Conservation (phyloP, 37 sponge, comb jelly and placozoan genomes). For the Haliclona indistincta region DNA sequence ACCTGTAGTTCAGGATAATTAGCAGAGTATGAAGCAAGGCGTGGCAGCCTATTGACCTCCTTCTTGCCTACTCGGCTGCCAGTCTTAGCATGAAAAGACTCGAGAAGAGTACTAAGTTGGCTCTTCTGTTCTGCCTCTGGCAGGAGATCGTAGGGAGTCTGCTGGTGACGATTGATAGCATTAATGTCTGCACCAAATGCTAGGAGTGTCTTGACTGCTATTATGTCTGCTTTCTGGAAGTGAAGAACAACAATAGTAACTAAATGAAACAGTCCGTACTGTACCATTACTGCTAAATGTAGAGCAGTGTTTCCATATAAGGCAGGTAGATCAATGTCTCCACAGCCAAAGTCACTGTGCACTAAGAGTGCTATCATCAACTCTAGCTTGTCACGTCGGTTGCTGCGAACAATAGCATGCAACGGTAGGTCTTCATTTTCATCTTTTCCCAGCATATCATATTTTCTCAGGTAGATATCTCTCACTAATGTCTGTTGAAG, state of each 20-base stretch:
- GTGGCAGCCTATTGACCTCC: background rate
- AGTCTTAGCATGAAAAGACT: background rate
- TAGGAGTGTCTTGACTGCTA: constrained; percentile 38
- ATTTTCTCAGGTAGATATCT: too few relatives aligned
- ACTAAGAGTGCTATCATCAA: background rate
- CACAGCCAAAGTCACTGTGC: background rate
- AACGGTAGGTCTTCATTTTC: background rate
- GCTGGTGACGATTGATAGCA: constrained; percentile 7
- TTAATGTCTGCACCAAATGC: constrained; percentile 59
- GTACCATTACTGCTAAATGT: background rate
- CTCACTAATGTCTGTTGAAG: too few relatives aligned
- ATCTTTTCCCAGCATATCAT: background rate
- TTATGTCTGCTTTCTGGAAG: constrained; percentile 27
- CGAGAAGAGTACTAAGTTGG: background rate
- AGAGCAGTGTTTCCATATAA: background rate
- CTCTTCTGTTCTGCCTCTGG: background rate
- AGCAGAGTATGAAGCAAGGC: background rate
- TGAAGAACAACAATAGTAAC: background rate
- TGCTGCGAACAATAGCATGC: background rate
- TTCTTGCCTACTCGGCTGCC: background rate
- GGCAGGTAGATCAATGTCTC: background rate
- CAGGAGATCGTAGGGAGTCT: constrained; percentile 48
- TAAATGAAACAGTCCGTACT: background rate
- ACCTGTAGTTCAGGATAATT: background rate
- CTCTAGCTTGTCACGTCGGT: constrained; percentile 1